A percentile compares a stretch with the other conserved stretches of the same genome.
phyloP scores from a whole-genome alignment of 2,888 invertebrate genomes.

The Melinaea menophilus region DNA sequence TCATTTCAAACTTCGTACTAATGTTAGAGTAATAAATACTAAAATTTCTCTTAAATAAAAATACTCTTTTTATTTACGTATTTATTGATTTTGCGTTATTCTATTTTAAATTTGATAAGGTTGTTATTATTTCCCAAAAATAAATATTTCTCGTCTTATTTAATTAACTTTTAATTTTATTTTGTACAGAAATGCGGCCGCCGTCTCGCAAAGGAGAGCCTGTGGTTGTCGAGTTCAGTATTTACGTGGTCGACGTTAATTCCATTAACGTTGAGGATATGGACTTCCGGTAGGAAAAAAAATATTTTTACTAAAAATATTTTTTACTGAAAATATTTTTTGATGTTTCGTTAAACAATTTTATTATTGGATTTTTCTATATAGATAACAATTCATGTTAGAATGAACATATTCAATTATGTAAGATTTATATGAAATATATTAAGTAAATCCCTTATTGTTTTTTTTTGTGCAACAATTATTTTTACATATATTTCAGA shows the following conservation, averaged over 20 bases:
- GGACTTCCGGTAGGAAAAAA: slow-evolving; percentile 84
- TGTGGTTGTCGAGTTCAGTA: slow-evolving; percentile 87
- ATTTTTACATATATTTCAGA: slow-evolving; percentile 60
- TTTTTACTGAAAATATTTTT: too few species aligned
- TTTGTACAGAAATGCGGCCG: slow-evolving; percentile 84
- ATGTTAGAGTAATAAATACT: too few species aligned
- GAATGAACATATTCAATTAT: background rate
- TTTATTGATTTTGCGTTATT: too few species aligned
- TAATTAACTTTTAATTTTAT: background rate
- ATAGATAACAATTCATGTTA: background rate
- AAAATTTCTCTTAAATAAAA: too few species aligned
- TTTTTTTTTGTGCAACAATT: background rate
- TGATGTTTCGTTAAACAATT: too few species aligned
- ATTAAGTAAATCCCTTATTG: background rate
- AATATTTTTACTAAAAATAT: background rate
- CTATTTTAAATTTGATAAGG: too few species aligned
- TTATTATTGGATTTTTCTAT: too few species aligned
- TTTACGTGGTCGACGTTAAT: slow-evolving; percentile 91
- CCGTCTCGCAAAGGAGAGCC: slow-evolving; percentile 85
- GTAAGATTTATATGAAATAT: too few species aligned
- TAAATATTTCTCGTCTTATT: background rate
- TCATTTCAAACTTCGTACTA: too few species aligned
- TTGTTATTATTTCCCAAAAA: too few species aligned
- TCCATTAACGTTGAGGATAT: slow-evolving; percentile 93
- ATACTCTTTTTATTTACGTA: too few species aligned